Percentiles rank a stretch among this genome's conserved stretches.
These are phyloP conservation scores for Electrophaes corylata DNA, from an alignment of 2,888 invertebrate genomes.

Conservation along the genomic window DNA sequence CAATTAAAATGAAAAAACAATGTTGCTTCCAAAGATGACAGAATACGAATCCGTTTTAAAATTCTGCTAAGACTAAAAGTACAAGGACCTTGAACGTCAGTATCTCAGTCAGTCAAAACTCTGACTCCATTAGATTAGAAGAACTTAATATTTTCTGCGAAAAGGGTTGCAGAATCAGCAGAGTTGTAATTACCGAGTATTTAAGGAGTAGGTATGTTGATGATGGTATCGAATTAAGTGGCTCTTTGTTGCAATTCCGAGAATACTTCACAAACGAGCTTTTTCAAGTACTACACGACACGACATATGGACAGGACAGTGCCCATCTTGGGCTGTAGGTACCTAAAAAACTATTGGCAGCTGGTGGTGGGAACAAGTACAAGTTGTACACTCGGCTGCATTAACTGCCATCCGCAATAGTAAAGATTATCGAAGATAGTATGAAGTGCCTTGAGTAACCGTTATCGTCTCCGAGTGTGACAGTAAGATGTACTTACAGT, in stretches of 20 bases:
- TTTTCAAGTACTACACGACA: slow-evolving; percentile 16
- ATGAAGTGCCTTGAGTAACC: too few species aligned
- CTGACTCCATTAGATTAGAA: not conserved
- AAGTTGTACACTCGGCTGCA: too few species aligned
- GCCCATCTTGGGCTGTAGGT: slow-evolving; percentile 2
- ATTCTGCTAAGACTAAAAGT: too few species aligned
- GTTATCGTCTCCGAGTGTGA: too few species aligned
- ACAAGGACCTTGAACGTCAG: too few species aligned
- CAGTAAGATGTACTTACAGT: too few species aligned
- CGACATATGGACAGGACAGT: slow-evolving; percentile 6
- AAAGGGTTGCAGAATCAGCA: not conserved
- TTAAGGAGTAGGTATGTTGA: slow-evolving; percentile 1
- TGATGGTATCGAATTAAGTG: slow-evolving; percentile 17
- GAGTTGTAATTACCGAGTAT: slow-evolving; percentile 1
- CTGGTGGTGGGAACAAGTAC: not conserved
- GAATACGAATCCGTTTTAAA: too few species aligned
- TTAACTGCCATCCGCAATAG: too few species aligned
- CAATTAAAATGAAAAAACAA: too few species aligned
- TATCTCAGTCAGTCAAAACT: not conserved
- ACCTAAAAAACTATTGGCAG: not conserved
- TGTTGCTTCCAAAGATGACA: not conserved
- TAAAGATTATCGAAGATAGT: too few species aligned
- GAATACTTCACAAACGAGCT: slow-evolving; percentile 24
- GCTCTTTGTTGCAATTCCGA: slow-evolving; percentile 25
- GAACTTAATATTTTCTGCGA: not conserved